A percentile compares a stretch with the other conserved stretches of the same genome.
Conservation (phyloP, 30 jellyfish, hydroid and myxozoan species). For the Phacellophora camtschatica region DNA sequence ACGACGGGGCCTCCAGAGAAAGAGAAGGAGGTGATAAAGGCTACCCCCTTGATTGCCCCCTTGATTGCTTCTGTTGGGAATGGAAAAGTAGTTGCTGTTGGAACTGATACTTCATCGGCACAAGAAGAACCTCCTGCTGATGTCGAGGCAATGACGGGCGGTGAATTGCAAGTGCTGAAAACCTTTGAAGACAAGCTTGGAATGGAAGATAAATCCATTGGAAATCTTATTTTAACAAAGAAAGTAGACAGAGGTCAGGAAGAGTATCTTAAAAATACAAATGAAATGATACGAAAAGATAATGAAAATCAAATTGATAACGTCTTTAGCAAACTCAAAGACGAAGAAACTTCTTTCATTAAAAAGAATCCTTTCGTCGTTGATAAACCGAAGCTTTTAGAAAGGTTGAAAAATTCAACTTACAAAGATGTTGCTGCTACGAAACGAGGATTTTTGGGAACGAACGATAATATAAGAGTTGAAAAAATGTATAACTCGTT, state of each 20-base stretch:
- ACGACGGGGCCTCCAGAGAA: not conserved
- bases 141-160: constrained; percentile 52
- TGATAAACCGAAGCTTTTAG: constrained; percentile 47
- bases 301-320: constrained; percentile 39
- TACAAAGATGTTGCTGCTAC: not conserved
- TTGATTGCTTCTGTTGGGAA: not conserved
- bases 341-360: constrained; percentile 49
- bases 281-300: constrained; percentile 35
- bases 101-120: not conserved
- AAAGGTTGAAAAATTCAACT: not conserved
- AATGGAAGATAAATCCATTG: constrained; percentile 44
- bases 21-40: not conserved
- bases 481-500: constrained; percentile 53
- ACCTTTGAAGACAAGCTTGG: constrained; percentile 36
- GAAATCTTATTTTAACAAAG: constrained; percentile 29
- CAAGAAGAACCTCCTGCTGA: constrained; percentile 39
- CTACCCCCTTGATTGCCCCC: not conserved
- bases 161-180: constrained; percentile 27
- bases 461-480: constrained; percentile 38
- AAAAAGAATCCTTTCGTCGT: constrained; percentile 71
- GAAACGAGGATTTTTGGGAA: constrained; percentile 4
- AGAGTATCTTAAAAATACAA: constrained; percentile 17
- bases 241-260: constrained; percentile 18
- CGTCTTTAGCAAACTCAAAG: constrained; percentile 11
- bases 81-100: not conserved